A percentile compares a stretch with the other conserved stretches of the same genome.
These are phyloP conservation scores for Setophaga coronata DNA, from an alignment of 2,113 vertebrate genomes.

Conservation along the genomic window DNA sequence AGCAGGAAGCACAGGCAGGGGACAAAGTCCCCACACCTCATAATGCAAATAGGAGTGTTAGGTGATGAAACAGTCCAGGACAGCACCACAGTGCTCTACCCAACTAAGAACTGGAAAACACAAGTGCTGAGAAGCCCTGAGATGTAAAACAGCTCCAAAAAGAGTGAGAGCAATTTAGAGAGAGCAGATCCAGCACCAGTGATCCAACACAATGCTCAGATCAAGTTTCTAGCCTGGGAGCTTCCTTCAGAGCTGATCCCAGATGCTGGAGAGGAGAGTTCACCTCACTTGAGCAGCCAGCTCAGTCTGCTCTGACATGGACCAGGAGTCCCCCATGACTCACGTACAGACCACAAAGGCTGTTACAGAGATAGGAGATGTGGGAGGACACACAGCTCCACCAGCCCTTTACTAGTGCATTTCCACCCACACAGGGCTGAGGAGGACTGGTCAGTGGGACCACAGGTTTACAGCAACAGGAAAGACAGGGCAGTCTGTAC, in stretches of 20 bases:
- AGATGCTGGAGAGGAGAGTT: background rate
- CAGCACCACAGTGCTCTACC: background rate
- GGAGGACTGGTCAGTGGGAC: background rate
- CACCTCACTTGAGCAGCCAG: background rate
- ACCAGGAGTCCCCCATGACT: background rate
- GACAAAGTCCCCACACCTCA: background rate
- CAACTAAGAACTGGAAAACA: background rate
- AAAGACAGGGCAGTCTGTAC: background rate
- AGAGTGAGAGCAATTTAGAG: background rate
- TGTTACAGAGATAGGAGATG: fast-evolving
- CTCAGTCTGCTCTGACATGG: background rate
- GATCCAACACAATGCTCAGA: background rate
- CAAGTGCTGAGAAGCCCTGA: background rate
- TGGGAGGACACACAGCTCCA: background rate
- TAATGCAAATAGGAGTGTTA: background rate
- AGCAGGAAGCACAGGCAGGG: background rate
- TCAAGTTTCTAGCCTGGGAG: background rate
- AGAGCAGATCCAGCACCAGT: background rate
- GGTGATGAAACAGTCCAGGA: background rate
- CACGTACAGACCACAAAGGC: fast-evolving
- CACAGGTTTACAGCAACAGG: background rate
- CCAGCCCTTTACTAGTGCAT: background rate
- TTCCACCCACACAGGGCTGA: background rate
- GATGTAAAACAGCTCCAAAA: background rate
- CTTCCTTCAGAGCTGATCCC: background rate